Evolutionary conservation across 2,797 vertebrate species (phyloP), one percentile per base, ranked within the genome.

Genomic region (Falco novaeseelandiae): DNA sequence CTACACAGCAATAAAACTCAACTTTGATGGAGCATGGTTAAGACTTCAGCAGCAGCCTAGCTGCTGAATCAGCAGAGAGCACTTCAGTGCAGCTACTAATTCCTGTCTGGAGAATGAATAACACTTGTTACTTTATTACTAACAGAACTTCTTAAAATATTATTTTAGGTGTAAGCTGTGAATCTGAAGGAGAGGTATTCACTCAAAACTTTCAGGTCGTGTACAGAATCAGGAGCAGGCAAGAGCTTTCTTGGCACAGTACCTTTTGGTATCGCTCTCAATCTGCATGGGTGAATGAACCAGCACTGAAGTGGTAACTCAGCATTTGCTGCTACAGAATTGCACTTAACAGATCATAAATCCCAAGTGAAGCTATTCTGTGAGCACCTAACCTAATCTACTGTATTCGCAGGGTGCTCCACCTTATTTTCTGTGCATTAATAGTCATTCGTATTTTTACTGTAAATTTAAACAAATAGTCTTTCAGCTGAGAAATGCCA

Each of bases 1-100:
- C 96, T 72, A 78, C 65, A 61, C 58, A 65, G 72, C 92, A 94
- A 82, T 96, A 94, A 96, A 96, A 72, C 49, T 62, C 69, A 65
- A 8, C 74, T 94, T 72, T 81, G 94, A 94, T 81, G 92, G 89
- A 87, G 83, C 59, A 26, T 7, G 79, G 74, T 42, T 63, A 83
- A 74, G 63, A 7, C 42, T 85, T 12, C 71, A 67, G 91, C 92
- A 95, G 73, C 85, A 78, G 54, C 84, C 65, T 7, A 52, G 71
- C 67, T 96, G 97, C 96, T 97, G 95, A 95, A 76, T 96, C 93
- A 96, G 96, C 97, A 96, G 42, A 32, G 38, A 92, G n/a, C 90
- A 40, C 79, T 76, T 89, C 52, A 91, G 59, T 1, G 17, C 84
- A 73, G 73, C 74, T 52, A 65, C 79, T 58, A 86, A 96, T 72